phyloP scores from a whole-genome alignment of 2,797 vertebrate genomes.

The Halcyon chelicuti region DNA sequence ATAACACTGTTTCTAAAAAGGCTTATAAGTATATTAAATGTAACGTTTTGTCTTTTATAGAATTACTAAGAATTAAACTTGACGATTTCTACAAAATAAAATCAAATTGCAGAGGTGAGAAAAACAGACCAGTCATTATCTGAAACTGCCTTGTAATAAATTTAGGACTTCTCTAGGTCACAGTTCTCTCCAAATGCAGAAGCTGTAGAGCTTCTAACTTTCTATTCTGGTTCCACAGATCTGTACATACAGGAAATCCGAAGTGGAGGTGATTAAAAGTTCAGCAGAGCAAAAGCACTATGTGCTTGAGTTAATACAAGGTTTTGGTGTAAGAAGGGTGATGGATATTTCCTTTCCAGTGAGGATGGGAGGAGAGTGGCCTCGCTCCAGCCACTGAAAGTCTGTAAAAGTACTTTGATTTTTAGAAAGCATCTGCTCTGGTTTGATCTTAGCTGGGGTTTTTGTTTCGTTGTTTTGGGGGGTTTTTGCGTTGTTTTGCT shows the following conservation, averaged over 20 bases:
- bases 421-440: not conserved
- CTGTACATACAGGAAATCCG: not conserved
- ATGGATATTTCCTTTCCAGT: not conserved
- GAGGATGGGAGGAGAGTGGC: not conserved
- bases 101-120: too few relatives aligned
- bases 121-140: not conserved
- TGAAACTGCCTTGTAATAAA: not conserved
- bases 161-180: not conserved
- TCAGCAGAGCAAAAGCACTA: not conserved
- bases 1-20: not conserved
- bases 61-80: not conserved
- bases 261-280: not conserved
- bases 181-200: not conserved
- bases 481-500: not conserved
- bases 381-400: not conserved
- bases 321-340: not conserved
- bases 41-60: not conserved
- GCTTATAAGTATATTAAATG: not conserved
- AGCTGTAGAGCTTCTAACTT: not conserved
- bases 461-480: too few relatives aligned
- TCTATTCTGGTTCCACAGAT: not conserved
- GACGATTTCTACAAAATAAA: not conserved
- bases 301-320: not conserved
- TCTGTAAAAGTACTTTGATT: not conserved
- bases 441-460: not conserved